Evolutionary conservation across 2,113 vertebrate genomes (phyloP), one percentile per base, ranked within the genome.

Genomic region (Lates calcarifer): DNA sequence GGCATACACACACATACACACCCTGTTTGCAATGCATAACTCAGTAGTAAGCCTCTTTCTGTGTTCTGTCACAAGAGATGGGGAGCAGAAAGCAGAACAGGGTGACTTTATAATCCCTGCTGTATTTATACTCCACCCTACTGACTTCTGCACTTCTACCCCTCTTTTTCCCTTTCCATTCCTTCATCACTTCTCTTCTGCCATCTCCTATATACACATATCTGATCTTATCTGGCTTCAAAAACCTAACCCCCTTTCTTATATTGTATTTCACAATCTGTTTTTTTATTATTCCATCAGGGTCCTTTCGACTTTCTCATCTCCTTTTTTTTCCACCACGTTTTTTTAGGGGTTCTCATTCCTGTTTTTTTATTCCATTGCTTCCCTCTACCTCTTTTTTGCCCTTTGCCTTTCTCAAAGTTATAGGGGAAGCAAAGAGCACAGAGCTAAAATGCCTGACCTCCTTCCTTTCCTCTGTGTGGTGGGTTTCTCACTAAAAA

Each of bases 31-130:
- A 82, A 90, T 89, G 90, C 90, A 91, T 92, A 89, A 89, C 87
- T 88, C 90, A 87, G 81, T 82, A 75, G 86, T 93, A 94, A 91
- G 93, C 90, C 89, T 90, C 90, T 92, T 88, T 91, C 91, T 91
- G 83, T 84, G 82, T 90, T 88, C 89, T 86, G 87, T 93, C 91
- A 92, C 84, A 71, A 85, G 91, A 85, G 92, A 92, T 90, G 88
- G 79, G 74, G 89, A 87, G 91, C 93, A 93, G 91, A 89, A 73
- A 91, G 90, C 92, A 92, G 92, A 93, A 90, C 87, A 82, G 91
- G 87, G 89, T 77, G 88, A 93, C 91, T 94, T 79, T 92, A 91
- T 94, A 94, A 94, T 94, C 92, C 92, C 83, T 60, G 84, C 90
- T 91, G 87, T 92, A 90, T 92, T 90, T 93, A 89, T 86, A 89